These are phyloP conservation scores for Macaca mulatta DNA, from an alignment of 2,113 vertebrate species.

Conservation along the genomic window DNA sequence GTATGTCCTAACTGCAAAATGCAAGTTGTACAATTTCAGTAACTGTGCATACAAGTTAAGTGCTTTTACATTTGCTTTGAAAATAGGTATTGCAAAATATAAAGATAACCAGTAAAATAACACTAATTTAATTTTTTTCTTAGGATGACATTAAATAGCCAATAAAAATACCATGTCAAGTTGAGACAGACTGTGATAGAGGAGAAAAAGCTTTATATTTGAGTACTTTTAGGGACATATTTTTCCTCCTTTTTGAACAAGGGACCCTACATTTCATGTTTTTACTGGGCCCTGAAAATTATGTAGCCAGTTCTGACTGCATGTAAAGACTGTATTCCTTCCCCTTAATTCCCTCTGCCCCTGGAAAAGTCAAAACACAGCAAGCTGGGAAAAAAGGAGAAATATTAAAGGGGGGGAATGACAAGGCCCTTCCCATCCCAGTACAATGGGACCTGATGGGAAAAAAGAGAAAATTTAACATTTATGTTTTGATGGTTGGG, in stretches of 20 bases:
- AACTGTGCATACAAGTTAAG: neutral
- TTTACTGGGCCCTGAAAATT: neutral
- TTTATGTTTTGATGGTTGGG: neutral
- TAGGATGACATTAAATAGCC: slow-evolving; percentile 26
- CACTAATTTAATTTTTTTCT: slow-evolving; percentile 6
- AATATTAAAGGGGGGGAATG: neutral
- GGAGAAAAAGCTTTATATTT: neutral
- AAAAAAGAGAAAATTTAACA: neutral
- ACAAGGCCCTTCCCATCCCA: neutral
- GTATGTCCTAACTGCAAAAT: neutral
- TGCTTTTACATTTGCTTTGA: neutral
- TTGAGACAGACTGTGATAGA: neutral
- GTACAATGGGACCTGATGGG: neutral
- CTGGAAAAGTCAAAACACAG: neutral
- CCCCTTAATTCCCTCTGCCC: neutral
- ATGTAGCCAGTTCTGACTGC: neutral
- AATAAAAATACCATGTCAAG: neutral
- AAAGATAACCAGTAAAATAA: slow-evolving; percentile 37
- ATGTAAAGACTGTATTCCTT: neutral
- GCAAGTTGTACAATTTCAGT: neutral
- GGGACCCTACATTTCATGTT: neutral
- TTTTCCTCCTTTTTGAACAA: neutral
- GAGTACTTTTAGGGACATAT: neutral
- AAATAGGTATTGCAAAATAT: neutral
- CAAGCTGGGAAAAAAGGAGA: neutral